phyloP scores from a whole-genome alignment of 1,140 invertebrate genomes.

The Drosophila mauritiana region DNA sequence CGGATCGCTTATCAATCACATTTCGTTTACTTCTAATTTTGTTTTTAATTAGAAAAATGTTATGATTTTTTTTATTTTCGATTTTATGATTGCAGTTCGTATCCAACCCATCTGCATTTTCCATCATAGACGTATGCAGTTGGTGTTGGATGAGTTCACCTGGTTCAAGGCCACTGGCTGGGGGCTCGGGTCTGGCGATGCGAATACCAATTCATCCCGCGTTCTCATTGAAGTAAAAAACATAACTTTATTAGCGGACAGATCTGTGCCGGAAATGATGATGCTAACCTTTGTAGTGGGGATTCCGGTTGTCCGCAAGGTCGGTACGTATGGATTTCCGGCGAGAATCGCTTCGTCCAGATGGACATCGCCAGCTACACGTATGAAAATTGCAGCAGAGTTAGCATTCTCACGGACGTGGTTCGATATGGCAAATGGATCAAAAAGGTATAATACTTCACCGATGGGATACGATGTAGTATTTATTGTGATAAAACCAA shows the following conservation, averaged over 20 bases:
- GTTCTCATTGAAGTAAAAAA: neutral
- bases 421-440: neutral
- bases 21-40: neutral
- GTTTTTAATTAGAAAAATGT: too few relatives aligned
- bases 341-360: neutral
- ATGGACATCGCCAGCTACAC: neutral
- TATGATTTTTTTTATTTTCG: too few relatives aligned
- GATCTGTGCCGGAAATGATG: neutral
- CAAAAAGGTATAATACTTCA: too few relatives aligned
- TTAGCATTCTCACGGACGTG: neutral
- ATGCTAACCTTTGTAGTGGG: neutral
- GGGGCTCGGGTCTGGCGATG: neutral
- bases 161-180: neutral
- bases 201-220: neutral
- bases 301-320: neutral
- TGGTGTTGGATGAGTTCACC: neutral
- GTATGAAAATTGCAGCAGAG: neutral
- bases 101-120: neutral
- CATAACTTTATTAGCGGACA: neutral
- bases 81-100: neutral
- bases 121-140: neutral
- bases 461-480: too few relatives aligned
- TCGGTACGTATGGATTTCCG: accelerated
- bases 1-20: slow-evolving; percentile 9
- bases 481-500: too few relatives aligned